Evolutionary conservation across 2,113 vertebrate genomes (phyloP).

Genomic region (Psittacara wagleri): DNA sequence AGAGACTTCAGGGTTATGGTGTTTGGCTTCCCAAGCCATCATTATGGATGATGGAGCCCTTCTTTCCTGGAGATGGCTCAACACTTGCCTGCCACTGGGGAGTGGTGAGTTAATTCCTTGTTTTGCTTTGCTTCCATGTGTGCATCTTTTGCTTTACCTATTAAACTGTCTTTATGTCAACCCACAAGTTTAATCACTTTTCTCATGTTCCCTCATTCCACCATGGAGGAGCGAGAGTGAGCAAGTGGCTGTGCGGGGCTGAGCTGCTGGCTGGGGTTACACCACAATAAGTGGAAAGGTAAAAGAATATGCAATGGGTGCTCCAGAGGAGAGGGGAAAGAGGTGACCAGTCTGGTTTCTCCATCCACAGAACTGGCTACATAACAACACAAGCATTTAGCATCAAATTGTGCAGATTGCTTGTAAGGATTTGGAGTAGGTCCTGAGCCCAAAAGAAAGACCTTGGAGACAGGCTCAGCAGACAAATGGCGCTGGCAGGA

Average conservation of each 20-base stretch:
- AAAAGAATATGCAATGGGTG: not conserved
- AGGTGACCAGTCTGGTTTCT: not conserved
- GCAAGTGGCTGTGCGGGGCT: not conserved
- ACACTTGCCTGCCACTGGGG: not conserved
- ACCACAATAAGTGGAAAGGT: not conserved
- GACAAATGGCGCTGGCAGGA: not conserved
- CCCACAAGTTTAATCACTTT: not conserved
- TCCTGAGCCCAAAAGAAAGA: not conserved
- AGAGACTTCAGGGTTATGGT: not conserved
- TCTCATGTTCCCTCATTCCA: not conserved
- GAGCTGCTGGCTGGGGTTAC: not conserved
- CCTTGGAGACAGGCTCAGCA: not conserved
- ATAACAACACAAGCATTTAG: rapidly evolving
- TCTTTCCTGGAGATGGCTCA: not conserved
- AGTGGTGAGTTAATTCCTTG: not conserved
- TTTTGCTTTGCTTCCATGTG: not conserved
- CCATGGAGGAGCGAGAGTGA: not conserved
- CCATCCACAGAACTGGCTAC: not conserved
- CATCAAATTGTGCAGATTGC: not conserved
- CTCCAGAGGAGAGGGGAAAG: not conserved
- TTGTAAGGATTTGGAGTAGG: not conserved
- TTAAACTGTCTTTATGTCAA: not conserved
- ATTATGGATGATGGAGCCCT: not conserved
- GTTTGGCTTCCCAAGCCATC: not conserved
- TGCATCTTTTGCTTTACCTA: not conserved